Percentiles rank a stretch among this genome's conserved stretches.
phyloP scores from a whole-genome alignment of 2,113 vertebrate genomes.

The Sphyrna mokarran region DNA sequence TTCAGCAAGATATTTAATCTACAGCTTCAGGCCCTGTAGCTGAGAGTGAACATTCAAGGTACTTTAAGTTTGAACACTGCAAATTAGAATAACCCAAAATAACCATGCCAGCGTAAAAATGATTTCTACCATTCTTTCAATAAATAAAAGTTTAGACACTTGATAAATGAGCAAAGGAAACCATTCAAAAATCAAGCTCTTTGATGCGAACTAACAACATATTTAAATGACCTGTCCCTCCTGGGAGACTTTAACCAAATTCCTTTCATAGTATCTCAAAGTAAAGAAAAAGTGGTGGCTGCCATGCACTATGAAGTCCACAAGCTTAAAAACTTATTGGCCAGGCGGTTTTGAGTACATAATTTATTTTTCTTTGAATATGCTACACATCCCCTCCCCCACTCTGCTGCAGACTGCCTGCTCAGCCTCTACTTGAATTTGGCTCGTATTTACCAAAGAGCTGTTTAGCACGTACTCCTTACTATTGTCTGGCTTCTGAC shows the following conservation, averaged over 20 bases:
- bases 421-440: constrained; percentile 19
- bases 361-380: neutral
- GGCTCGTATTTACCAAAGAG: neutral
- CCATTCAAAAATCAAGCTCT: neutral
- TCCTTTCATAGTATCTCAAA: neutral
- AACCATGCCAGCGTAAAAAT: neutral
- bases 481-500: neutral
- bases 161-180: neutral
- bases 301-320: neutral
- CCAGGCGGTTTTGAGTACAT: neutral
- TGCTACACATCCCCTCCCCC: neutral
- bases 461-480: neutral
- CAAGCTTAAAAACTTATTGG: neutral
- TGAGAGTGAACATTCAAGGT: neutral
- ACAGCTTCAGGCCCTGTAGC: neutral
- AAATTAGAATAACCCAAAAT: neutral
- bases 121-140: neutral
- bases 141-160: neutral
- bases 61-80: neutral
- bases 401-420: neutral
- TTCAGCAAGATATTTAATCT: neutral
- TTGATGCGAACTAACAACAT: neutral
- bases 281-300: neutral
- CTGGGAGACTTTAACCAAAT: neutral
- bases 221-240: neutral